Percentiles rank a stretch among this genome's conserved stretches.
These are phyloP conservation scores for Prionailurus viverrinus DNA, from an alignment of 2,113 vertebrate genomes.

Conservation along the genomic window DNA sequence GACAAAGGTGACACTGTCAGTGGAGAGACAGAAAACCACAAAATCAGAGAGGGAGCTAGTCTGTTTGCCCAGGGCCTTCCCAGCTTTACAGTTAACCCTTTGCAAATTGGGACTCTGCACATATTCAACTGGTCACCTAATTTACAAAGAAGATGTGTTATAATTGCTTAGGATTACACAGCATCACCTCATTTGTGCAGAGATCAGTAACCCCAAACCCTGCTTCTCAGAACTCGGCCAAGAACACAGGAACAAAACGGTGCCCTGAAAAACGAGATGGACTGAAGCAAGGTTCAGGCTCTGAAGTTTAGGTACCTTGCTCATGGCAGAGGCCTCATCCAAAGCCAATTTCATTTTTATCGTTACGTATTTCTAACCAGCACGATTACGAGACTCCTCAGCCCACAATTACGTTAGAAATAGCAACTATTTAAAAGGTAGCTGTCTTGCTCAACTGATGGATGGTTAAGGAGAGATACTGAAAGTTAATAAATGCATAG, in stretches of 20 bases:
- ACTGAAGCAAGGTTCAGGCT: background rate
- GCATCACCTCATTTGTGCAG: background rate
- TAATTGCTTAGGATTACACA: background rate
- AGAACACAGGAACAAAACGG: background rate
- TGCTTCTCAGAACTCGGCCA: background rate
- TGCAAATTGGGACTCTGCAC: background rate
- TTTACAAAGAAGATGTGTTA: background rate
- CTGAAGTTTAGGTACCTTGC: accelerated
- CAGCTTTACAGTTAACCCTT: background rate
- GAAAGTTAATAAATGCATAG: background rate
- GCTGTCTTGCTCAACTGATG: background rate
- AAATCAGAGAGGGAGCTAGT: background rate
- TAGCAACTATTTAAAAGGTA: background rate
- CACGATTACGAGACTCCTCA: background rate
- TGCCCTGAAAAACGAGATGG: background rate
- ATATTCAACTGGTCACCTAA: background rate
- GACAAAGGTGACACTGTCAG: background rate
- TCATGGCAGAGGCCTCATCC: background rate
- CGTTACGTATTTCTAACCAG: background rate
- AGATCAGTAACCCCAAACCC: background rate
- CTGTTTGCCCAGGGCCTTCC: background rate
- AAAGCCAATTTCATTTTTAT: background rate
- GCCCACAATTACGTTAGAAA: background rate
- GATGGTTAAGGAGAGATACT: background rate
- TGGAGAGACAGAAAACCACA: slow-evolving; percentile 1